Conservation (phyloP, 1,140 invertebrate genomes). For the Aporrectodea caliginosa region DNA sequence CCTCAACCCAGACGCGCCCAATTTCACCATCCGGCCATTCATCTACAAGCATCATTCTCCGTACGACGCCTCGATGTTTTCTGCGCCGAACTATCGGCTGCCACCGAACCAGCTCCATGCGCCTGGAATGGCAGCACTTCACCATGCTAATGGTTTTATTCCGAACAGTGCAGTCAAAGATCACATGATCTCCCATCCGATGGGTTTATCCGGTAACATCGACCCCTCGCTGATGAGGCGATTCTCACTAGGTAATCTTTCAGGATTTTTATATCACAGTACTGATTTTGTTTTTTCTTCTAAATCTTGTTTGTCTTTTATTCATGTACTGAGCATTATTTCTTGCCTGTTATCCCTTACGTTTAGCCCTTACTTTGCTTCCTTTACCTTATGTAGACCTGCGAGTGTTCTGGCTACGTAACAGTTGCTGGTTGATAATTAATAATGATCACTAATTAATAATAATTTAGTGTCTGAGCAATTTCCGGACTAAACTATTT, state of each 20-base stretch:
- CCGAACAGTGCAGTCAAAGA: background rate
- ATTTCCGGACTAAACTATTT: too few relatives aligned
- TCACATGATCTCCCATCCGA: background rate
- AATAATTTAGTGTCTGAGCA: too few relatives aligned
- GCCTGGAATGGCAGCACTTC: background rate
- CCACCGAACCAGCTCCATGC: background rate
- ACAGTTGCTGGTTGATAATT: too few relatives aligned
- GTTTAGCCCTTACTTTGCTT: too few relatives aligned
- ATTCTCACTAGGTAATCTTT: background rate
- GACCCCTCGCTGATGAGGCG: background rate
- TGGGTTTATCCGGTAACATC: background rate
- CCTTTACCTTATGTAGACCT: too few relatives aligned
- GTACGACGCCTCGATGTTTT: background rate
- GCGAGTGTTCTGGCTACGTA: too few relatives aligned
- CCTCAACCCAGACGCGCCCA: conserved; percentile 19
- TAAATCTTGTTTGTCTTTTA: too few relatives aligned
- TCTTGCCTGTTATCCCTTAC: too few relatives aligned
- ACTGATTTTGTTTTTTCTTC: too few relatives aligned
- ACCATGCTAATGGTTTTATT: background rate
- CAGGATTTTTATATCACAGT: too few relatives aligned
- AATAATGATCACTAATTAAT: too few relatives aligned
- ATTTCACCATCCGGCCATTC: conserved; percentile 3
- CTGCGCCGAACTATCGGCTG: background rate
- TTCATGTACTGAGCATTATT: too few relatives aligned
- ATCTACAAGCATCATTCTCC: background rate